These are phyloP conservation scores for Amphipoea oculea DNA, from an alignment of 2,888 invertebrate species.

Conservation along the genomic window DNA sequence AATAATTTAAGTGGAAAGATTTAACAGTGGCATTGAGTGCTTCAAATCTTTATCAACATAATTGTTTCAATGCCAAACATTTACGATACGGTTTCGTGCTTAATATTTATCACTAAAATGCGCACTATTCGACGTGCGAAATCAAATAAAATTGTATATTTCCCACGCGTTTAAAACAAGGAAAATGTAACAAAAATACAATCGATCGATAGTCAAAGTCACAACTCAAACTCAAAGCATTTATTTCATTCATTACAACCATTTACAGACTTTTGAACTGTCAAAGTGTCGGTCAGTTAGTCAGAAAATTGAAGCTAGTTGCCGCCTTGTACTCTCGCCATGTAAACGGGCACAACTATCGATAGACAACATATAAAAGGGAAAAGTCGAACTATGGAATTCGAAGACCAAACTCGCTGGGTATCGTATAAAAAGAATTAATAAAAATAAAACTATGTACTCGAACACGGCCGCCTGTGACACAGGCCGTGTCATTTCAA, in stretches of 20 bases:
- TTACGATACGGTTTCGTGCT: neutral
- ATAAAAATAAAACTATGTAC: conserved; percentile 80
- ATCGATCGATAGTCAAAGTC: neutral
- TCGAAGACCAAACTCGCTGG: conserved; percentile 80
- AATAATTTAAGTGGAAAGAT: conserved; percentile 36
- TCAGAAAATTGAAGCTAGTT: neutral
- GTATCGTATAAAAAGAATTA: conserved; percentile 82
- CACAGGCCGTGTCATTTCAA: conserved; percentile 86
- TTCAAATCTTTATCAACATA: conserved; percentile 23
- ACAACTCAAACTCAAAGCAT: neutral
- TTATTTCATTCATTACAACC: neutral
- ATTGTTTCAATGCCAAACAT: conserved; percentile 33
- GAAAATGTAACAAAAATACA: neutral
- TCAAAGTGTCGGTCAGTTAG: neutral
- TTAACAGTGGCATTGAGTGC: conserved; percentile 18
- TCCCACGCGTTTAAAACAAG: neutral
- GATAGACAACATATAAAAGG: conserved; percentile 81
- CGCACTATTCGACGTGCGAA: neutral
- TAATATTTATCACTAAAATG: conserved; percentile 18
- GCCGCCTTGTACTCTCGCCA: conserved; percentile 58
- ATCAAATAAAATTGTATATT: neutral
- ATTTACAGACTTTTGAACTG: neutral
- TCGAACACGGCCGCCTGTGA: conserved; percentile 73
- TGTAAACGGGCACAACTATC: conserved; percentile 75
- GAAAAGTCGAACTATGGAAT: conserved; percentile 85